Base-by-base conservation (phyloP, 2,888 invertebrate genomes). In the Nomada ferruginata region DNA sequence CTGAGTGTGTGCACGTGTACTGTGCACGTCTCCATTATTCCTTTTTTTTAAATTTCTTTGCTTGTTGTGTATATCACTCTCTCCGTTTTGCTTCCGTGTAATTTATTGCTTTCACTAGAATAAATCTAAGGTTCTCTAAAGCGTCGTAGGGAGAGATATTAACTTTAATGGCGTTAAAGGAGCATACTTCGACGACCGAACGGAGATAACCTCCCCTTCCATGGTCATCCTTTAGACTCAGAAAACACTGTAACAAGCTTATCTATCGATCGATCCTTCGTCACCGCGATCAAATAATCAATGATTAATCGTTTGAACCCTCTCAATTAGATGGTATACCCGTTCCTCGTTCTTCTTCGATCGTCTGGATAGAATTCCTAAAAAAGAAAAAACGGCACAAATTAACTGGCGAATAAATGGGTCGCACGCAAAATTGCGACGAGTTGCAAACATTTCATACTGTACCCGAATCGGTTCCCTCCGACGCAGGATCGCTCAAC, bases 181-280 rank as follows among this genome's bases (percentile, higher is more conserved):
- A 79, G 68, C 71, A 77, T 52, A 42, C 60, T 71, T 72, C 77
- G 78, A 78, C 80, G 59, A 80, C 76, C 68, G 79, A 80, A 59
- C 65, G 72, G 59, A 71, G 74, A 66, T 73, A 65, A 59, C 15
- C 47, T 65, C 61, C 20, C 26, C 18, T 36, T 18, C 61, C 52
- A 64, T 74, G 76, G 69, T 52, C 68, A 26, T 70, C 70, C 7
- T 29, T 87, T 89, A 87, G 82, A 89, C 87, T 86, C 80, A 88
- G 84, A 87, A 88, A 87, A 87, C 81, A 82, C 85, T 85, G 83
- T 84, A 87, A 90, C 88, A 90, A 90, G 87, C 85, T 84, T 85
- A 75, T 72, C 65, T 52, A 82, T 72, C 72, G 76, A 69, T 65
- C 73, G 78, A 82, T 80, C 76, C 74, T 69, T 53, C 73, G 72